These are phyloP conservation scores for Drosophila atripex DNA, from an alignment of 2,888 invertebrate species.

Conservation along the genomic window DNA sequence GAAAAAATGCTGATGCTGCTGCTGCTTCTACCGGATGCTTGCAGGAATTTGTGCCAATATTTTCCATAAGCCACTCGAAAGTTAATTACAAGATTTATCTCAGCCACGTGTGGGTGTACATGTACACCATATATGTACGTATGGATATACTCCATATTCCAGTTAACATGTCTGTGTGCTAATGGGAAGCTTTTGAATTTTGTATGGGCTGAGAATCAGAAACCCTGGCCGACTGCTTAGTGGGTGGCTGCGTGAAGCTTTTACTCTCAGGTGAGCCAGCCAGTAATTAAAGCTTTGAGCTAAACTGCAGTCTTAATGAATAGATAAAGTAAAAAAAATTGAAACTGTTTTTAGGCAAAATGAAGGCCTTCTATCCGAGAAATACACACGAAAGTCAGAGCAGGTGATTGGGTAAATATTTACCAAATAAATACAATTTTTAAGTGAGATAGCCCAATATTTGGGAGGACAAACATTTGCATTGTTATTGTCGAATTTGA, in stretches of 20 bases:
- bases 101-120: constrained; percentile 11
- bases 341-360: constrained; percentile 2
- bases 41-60: constrained; percentile 64
- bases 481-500: constrained; percentile 1
- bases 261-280: constrained; percentile 22
- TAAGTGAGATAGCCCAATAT: constrained; percentile 4
- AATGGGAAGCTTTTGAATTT: constrained; percentile 45
- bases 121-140: background rate
- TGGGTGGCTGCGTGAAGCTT: constrained; percentile 37
- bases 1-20: constrained; percentile 36
- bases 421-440: background rate
- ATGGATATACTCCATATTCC: constrained; percentile 13
- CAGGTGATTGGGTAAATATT: constrained; percentile 12
- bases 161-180: constrained; percentile 34
- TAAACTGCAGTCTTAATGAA: constrained; percentile 22
- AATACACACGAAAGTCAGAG: background rate
- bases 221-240: constrained; percentile 17
- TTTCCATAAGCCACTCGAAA: constrained; percentile 60
- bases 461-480: constrained; percentile 12
- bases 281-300: constrained; percentile 41
- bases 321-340: constrained; percentile 23
- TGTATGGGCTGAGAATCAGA: constrained; percentile 30
- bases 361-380: background rate
- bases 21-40: background rate
- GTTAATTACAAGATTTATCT: constrained; percentile 63